phyloP scores from a whole-genome alignment of 2,113 vertebrate genomes.

The Misgurnus mizolepis region DNA sequence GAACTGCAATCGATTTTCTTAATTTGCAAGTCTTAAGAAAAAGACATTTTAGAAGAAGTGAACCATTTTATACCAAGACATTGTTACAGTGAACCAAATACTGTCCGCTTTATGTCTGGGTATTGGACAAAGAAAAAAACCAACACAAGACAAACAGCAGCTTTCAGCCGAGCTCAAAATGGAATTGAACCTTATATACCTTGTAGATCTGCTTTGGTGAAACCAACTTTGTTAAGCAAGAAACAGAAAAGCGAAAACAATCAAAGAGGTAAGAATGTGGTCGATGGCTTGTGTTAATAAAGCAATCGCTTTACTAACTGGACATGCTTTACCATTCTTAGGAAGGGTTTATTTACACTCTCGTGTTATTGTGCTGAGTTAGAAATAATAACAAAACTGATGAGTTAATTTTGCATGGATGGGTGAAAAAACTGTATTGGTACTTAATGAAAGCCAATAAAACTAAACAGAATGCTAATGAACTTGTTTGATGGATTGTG shows the following conservation, averaged over 20 bases:
- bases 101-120: conserved; percentile 49
- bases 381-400: conserved; percentile 35
- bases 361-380: conserved; percentile 36
- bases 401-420: conserved; percentile 33
- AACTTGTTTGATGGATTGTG: background rate
- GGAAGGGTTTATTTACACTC: conserved; percentile 50
- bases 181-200: conserved; percentile 81
- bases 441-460: background rate
- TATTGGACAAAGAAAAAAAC: conserved; percentile 40
- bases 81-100: conserved; percentile 55
- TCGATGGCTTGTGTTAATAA: conserved; percentile 63
- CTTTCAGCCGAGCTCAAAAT: conserved; percentile 73
- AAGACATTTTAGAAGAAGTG: conserved; percentile 54
- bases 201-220: conserved; percentile 90
- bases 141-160: conserved; percentile 69
- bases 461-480: background rate
- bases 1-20: conserved; percentile 36
- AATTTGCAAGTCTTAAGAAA: conserved; percentile 1
- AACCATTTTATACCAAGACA: conserved; percentile 71
- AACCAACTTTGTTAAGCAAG: conserved; percentile 87
- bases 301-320: conserved; percentile 63
- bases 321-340: conserved; percentile 59
- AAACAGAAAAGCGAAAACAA: conserved; percentile 74
- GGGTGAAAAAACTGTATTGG: conserved; percentile 7
- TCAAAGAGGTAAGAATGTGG: conserved; percentile 81